Conservation (phyloP, 2,113 vertebrate species). For the Rousettus leschenaultii region DNA sequence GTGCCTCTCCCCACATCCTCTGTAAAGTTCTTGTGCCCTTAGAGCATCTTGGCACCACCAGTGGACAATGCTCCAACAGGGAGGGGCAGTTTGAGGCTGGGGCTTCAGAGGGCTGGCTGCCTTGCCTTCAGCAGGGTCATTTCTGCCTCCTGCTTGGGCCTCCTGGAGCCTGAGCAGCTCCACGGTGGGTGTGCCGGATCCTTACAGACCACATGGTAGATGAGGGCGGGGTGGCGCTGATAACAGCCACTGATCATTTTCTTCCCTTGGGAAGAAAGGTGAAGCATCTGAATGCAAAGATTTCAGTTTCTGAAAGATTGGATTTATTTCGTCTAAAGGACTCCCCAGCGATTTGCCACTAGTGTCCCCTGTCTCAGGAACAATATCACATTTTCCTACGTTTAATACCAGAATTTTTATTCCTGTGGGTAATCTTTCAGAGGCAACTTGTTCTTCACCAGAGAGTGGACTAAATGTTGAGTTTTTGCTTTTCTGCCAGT, state of each 20-base stretch:
- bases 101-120: neutral
- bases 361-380: neutral
- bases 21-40: neutral
- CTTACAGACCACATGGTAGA: neutral
- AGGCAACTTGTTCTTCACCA: neutral
- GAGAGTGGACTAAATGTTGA: neutral
- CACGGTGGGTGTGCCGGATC: neutral
- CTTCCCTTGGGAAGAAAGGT: neutral
- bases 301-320: neutral
- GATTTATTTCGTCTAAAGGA: slow-evolving; percentile 13
- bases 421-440: neutral
- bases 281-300: neutral
- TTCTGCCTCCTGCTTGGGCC: neutral
- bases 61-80: neutral
- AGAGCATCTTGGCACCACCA: neutral
- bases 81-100: neutral
- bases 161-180: neutral
- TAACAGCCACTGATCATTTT: neutral
- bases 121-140: neutral
- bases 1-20: neutral
- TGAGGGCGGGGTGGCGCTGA: rapidly evolving
- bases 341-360: slow-evolving; percentile 17
- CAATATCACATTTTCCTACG: neutral
- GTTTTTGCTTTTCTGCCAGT: neutral
- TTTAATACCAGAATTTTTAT: neutral